A percentile compares a stretch with the other conserved stretches of the same genome.
Evolutionary conservation across 2,113 vertebrate species (phyloP).

Genomic region (Antennarius striatus): DNA sequence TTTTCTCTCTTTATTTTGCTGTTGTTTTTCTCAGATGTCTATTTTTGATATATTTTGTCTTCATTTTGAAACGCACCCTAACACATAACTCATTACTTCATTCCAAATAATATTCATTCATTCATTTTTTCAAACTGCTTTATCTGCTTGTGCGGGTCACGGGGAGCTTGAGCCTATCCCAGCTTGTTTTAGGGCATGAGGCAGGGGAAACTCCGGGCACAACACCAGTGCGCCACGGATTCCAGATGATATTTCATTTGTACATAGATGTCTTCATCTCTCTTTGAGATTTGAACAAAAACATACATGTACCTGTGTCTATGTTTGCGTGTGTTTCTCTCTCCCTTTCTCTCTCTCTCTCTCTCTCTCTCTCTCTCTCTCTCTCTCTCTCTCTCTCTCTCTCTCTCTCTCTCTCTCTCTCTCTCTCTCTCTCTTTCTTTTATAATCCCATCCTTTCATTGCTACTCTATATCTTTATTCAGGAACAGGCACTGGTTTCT

Average conservation of each 20-base stretch:
- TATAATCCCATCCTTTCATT: constrained; percentile 22
- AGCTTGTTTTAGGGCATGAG: too few relatives aligned
- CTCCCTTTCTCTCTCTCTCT: constrained; percentile 3
- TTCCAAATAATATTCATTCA: too few relatives aligned
- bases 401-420: not conserved
- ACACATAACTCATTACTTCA: too few relatives aligned
- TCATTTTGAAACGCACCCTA: too few relatives aligned
- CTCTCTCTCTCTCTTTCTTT: not conserved
- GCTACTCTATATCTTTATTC: constrained; percentile 25
- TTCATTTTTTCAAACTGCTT: too few relatives aligned
- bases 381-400: not conserved
- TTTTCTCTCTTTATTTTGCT: too few relatives aligned
- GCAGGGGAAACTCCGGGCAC: too few relatives aligned
- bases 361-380: not conserved
- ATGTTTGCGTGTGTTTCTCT: not conserved
- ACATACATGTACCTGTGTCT: not conserved
- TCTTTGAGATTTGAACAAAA: constrained; percentile 7
- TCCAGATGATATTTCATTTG: not conserved
- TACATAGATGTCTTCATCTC: constrained; percentile 2
- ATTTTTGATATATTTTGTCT: too few relatives aligned
- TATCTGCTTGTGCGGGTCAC: too few relatives aligned
- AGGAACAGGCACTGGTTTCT: constrained; percentile 34
- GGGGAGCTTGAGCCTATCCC: too few relatives aligned
- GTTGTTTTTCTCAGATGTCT: too few relatives aligned
- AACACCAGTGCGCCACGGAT: too few relatives aligned